These are phyloP conservation scores for Harpalus rubripes DNA, from an alignment of 2,888 invertebrate genomes.

Conservation along the genomic window DNA sequence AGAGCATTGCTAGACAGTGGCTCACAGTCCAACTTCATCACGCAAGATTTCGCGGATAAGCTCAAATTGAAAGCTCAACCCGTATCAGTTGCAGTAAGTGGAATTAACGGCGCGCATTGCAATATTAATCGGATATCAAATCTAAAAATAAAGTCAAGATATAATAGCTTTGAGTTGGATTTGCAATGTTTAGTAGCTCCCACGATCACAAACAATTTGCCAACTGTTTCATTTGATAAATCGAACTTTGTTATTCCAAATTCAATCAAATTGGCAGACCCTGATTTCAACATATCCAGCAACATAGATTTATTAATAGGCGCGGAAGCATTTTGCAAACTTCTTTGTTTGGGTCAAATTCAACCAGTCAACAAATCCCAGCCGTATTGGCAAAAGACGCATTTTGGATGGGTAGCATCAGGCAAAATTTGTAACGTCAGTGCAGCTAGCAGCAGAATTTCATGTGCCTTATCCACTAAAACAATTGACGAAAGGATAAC, in stretches of 20 bases:
- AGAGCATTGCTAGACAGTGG: too few species aligned
- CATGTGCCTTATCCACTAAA: slow-evolving; percentile 17
- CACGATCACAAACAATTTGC: too few species aligned
- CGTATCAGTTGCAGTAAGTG: too few species aligned
- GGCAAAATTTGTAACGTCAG: slow-evolving; percentile 30
- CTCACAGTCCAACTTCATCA: too few species aligned
- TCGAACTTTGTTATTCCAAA: slow-evolving; percentile 61
- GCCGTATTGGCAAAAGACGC: slow-evolving; percentile 65
- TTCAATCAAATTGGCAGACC: slow-evolving; percentile 68
- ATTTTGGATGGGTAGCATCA: slow-evolving; percentile 68
- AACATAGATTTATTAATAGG: slow-evolving; percentile 68
- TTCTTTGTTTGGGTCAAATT: slow-evolving; percentile 65
- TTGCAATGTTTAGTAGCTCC: too few species aligned
- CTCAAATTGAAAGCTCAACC: too few species aligned
- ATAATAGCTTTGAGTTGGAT: too few species aligned
- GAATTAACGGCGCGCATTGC: too few species aligned
- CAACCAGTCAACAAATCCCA: slow-evolving; percentile 15
- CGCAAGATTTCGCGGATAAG: too few species aligned
- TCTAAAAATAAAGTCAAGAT: too few species aligned
- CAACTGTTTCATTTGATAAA: too few species aligned
- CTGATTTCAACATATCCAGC: slow-evolving; percentile 61
- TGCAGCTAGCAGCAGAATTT: neutral
- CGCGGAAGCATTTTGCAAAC: slow-evolving; percentile 67
- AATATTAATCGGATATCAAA: too few species aligned
- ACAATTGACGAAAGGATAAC: slow-evolving; percentile 12